Base-by-base conservation (phyloP, 2,797 vertebrate species). In the Buceros bicornis region DNA sequence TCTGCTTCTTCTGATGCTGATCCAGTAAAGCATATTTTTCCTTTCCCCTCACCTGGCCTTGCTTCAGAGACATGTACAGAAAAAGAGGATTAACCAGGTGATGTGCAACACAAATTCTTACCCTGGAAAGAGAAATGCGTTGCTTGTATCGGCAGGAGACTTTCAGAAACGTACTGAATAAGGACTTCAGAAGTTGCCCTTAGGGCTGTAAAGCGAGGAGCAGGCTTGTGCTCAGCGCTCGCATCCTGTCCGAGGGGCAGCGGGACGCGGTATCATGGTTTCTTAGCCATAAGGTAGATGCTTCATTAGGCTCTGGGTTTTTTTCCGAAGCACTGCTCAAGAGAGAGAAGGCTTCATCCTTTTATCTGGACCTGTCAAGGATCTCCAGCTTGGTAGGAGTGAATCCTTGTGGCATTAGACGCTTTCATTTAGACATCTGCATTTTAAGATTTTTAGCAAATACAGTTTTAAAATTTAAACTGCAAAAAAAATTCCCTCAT, bases 251-350 rank as follows among this genome's bases (percentile, higher is more conserved):
- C 10, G 1, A 66, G 29, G 65, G 17, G 28, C 53, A 71, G 45
- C 0, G 0, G 37, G 18, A 37, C 0, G 0, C 0, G 0, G 26
- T 79, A n/a, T 74, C 8, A 2, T 28, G 28, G 35, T 19, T 84
- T 90, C 62, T 65, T 42, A 67, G 42, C 37, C 31, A 20, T 28
- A 31, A 45, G 48, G 16, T 5, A 37, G 35, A 12, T 53, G 33
- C 53, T 71, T 82, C 65, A 13, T 48, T 73, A 77, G 42, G 50
- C 22, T 70, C 21, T 48, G n/a, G 5, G 5, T 65, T 58, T 72
- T 42, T 31, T 61, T 64, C 53, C 22, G 56, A 72, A 89, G 13
- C n/a, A 35, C 28, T 79, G 29, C 56, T 82, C 53, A 82, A n/a
- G 5, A 40, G n/a, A 42, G 56, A 67, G 48, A 91, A 66, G 24